Percentiles rank a stretch among this genome's conserved stretches.
phyloP scores from a whole-genome alignment of 2,888 invertebrate genomes.

The Acanthosepion lycidas region DNA sequence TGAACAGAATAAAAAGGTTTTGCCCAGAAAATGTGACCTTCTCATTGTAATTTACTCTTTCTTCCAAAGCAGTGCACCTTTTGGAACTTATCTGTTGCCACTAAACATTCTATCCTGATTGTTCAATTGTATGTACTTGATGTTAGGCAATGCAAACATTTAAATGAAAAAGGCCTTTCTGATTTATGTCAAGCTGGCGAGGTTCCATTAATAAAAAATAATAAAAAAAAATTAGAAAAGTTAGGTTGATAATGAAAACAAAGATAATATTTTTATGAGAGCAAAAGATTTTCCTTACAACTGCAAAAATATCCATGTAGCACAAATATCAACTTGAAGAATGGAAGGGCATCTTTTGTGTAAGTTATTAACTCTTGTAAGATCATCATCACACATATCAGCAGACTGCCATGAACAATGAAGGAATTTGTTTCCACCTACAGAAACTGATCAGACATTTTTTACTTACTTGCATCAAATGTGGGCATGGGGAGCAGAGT shows the following conservation, averaged over 20 bases:
- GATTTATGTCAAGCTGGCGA: background rate
- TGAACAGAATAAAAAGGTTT: background rate
- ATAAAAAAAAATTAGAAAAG: background rate
- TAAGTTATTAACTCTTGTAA: background rate
- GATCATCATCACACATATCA: background rate
- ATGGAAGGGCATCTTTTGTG: background rate
- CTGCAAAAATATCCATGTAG: background rate
- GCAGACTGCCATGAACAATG: background rate
- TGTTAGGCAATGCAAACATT: background rate
- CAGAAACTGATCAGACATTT: background rate
- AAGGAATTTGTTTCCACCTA: background rate
- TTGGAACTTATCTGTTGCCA: background rate
- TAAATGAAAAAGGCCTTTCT: background rate
- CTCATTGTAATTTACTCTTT: background rate
- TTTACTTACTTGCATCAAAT: background rate
- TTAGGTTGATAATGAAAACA: background rate
- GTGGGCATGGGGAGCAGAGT: too few relatives aligned
- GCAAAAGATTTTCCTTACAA: background rate
- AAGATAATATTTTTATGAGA: background rate
- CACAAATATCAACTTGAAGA: background rate
- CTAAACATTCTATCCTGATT: background rate
- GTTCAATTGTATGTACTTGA: constrained; percentile 1
- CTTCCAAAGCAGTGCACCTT: background rate
- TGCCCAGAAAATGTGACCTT: background rate
- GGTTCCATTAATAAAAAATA: background rate